Conservation (phyloP, 2,113 vertebrate genomes). For the Hirundichthys speculiger region DNA sequence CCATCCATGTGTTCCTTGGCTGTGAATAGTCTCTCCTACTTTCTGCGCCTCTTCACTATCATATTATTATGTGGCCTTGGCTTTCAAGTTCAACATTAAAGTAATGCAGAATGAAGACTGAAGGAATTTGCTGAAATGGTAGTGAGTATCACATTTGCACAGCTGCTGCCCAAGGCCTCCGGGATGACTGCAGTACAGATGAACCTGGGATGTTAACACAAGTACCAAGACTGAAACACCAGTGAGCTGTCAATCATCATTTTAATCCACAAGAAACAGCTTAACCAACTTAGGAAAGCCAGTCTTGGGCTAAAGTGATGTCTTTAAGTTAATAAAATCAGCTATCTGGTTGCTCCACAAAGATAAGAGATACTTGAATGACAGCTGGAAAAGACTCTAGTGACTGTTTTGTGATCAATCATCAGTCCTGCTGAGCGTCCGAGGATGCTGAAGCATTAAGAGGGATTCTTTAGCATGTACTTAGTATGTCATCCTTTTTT, state of each 20-base stretch:
- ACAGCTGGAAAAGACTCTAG: slow-evolving; percentile 1
- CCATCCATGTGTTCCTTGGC: neutral
- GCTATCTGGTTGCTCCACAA: too few species aligned
- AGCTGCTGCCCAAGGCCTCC: slow-evolving; percentile 31
- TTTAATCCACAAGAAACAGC: too few species aligned
- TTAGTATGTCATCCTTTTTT: slow-evolving; percentile 36
- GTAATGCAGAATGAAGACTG: slow-evolving; percentile 37
- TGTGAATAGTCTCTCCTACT: neutral
- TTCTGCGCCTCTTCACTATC: slow-evolving; percentile 7
- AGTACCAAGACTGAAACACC: slow-evolving; percentile 27
- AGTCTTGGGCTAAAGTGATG: too few species aligned
- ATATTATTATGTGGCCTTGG: slow-evolving; percentile 24
- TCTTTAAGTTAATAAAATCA: too few species aligned
- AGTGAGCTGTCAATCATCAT: neutral
- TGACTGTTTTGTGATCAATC: slow-evolving; percentile 22
- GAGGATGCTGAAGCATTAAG: slow-evolving; percentile 34
- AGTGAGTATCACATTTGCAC: slow-evolving; percentile 29
- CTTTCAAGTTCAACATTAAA: slow-evolving; percentile 48
- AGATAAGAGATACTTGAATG: slow-evolving; percentile 4
- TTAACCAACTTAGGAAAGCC: too few species aligned
- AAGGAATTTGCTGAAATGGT: slow-evolving; percentile 31
- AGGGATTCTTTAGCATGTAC: slow-evolving; percentile 41
- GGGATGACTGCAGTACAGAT: slow-evolving; percentile 32
- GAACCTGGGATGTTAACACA: slow-evolving; percentile 14
- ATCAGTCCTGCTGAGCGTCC: slow-evolving; percentile 12